Evolutionary conservation across 2,888 invertebrate species (phyloP).

Genomic region (Atethmia centrago): DNA sequence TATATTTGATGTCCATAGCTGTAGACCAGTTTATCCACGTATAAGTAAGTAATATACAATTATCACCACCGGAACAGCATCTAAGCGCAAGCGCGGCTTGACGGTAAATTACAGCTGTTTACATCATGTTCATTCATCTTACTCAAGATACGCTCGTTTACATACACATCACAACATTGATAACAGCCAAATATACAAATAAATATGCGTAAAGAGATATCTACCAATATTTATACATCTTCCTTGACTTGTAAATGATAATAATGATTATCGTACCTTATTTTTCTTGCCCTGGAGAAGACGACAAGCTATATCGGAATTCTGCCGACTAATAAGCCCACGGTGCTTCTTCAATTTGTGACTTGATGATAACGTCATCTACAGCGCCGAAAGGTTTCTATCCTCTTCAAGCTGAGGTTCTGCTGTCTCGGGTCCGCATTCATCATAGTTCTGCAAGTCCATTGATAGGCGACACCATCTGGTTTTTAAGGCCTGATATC

Average conservation of each 20-base stretch:
- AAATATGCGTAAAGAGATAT: constrained; percentile 15
- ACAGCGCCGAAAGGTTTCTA: neutral
- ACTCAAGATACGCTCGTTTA: constrained; percentile 28
- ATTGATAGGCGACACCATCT: neutral
- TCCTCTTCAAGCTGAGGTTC: neutral
- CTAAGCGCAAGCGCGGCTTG: neutral
- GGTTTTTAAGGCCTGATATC: neutral
- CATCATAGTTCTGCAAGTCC: neutral
- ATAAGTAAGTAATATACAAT: too few relatives aligned
- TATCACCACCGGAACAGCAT: constrained; percentile 1
- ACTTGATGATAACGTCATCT: neutral
- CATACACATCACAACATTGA: constrained; percentile 22
- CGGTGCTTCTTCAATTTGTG: neutral
- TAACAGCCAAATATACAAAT: constrained; percentile 16
- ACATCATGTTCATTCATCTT: constrained; percentile 39
- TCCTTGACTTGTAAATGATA: neutral
- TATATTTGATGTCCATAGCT: too few relatives aligned
- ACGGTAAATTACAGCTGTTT: constrained; percentile 22
- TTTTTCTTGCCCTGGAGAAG: neutral
- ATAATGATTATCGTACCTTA: neutral
- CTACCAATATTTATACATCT: neutral
- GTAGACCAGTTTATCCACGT: too few relatives aligned
- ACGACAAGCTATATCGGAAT: neutral
- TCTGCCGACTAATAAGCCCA: neutral
- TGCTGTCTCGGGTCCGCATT: neutral